Evolutionary conservation across 2,113 vertebrate species (phyloP).

Genomic region (Lophotis ruficrista): DNA sequence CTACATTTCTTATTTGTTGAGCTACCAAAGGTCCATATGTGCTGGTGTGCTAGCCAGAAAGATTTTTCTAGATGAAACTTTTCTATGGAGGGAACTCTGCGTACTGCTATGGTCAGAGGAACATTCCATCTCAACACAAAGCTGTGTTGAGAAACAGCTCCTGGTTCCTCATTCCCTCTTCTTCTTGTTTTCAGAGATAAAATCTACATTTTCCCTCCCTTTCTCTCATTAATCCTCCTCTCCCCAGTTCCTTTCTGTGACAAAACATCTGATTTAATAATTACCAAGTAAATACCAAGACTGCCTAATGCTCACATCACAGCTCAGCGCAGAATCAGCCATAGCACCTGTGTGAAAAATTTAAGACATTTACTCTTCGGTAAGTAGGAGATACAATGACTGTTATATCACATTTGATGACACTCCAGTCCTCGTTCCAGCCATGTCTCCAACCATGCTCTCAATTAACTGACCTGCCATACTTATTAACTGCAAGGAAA

Average conservation of each 20-base stretch:
- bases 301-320: background rate
- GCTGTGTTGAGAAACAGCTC: background rate
- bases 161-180: background rate
- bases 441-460: background rate
- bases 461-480: background rate
- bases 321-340: background rate
- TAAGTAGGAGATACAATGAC: background rate
- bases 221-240: background rate
- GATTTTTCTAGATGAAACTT: background rate
- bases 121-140: background rate
- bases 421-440: background rate
- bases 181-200: background rate
- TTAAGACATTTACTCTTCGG: background rate
- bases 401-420: background rate
- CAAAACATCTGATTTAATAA: background rate
- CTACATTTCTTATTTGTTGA: background rate
- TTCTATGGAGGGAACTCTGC: background rate
- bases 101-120: background rate
- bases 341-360: background rate
- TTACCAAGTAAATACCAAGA: background rate
- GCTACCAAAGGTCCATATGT: background rate
- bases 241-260: background rate
- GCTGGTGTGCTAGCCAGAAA: background rate
- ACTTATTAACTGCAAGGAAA: background rate
- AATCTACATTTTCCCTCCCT: background rate